Evolutionary conservation across 53 echinoderm and acorn worm genomes (phyloP).

Genomic region (Mesocentrotus franciscanus): DNA sequence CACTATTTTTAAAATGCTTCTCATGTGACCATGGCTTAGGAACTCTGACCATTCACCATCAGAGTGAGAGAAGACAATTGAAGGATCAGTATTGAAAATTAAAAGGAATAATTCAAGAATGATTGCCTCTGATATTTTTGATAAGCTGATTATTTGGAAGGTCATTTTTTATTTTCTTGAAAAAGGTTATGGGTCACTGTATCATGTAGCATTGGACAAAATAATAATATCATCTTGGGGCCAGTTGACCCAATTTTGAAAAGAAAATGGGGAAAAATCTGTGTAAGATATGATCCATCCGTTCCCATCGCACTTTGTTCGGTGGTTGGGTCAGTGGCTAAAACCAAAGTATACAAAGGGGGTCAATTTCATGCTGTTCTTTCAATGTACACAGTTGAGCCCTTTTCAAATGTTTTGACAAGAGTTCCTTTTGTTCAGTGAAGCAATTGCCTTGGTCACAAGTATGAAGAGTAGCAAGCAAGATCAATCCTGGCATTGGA

Average conservation of each 20-base stretch:
- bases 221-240: background rate
- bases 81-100: background rate
- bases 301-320: background rate
- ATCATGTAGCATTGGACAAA: background rate
- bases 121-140: background rate
- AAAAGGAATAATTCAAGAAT: background rate
- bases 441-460: background rate
- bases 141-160: slow-evolving; percentile 26
- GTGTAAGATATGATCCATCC: background rate
- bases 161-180: background rate
- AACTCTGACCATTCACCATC: background rate
- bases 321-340: background rate
- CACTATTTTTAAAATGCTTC: background rate
- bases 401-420: slow-evolving; percentile 42
- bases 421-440: slow-evolving; percentile 43
- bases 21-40: background rate
- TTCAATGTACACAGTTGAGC: background rate
- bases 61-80: background rate
- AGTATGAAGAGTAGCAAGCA: background rate
- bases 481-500: slow-evolving; percentile 22
- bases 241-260: slow-evolving; percentile 32
- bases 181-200: background rate
- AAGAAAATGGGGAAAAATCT: background rate
- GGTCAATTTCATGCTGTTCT: slow-evolving; percentile 27
- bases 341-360: background rate